Percentiles rank a stretch among this genome's conserved stretches.
Conservation (phyloP, 2,888 invertebrate species). For the Brenthis ino region DNA sequence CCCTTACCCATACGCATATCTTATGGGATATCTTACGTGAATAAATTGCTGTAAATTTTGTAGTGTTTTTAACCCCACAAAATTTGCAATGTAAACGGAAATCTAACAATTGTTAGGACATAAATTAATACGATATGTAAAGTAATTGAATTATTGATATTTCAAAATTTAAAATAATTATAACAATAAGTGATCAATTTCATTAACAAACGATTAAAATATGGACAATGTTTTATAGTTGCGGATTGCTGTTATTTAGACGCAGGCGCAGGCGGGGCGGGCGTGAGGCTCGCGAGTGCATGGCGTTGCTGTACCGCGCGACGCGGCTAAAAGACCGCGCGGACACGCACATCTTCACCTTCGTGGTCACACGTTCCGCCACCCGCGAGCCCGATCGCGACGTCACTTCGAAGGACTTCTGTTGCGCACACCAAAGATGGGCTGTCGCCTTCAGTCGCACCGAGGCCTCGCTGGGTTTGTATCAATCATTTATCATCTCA, state of each 20-base stretch:
- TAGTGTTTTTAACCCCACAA: not conserved
- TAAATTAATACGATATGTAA: not conserved
- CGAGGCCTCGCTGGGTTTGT: constrained; percentile 85
- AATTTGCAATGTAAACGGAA: constrained; percentile 13
- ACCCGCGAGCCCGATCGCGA: constrained; percentile 90
- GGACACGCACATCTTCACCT: constrained; percentile 92
- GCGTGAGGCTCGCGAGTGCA: constrained; percentile 81
- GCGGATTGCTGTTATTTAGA: constrained; percentile 40
- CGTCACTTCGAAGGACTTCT: constrained; percentile 91
- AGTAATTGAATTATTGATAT: not conserved
- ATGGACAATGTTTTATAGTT: constrained; percentile 13
- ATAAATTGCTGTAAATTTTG: not conserved
- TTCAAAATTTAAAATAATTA: too few relatives aligned
- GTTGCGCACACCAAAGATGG: constrained; percentile 92
- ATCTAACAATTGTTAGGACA: too few relatives aligned
- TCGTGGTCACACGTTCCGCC: constrained; percentile 90
- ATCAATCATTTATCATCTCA: not conserved
- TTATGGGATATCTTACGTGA: constrained; percentile 25
- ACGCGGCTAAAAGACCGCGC: constrained; percentile 91
- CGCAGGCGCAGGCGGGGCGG: constrained; percentile 68
- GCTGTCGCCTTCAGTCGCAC: constrained; percentile 89
- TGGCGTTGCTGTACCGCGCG: constrained; percentile 91
- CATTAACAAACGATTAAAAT: not conserved
- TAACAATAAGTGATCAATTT: not conserved
- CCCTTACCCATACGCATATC: constrained; percentile 25